Evolutionary conservation across 2,797 vertebrate species (phyloP).

Genomic region (Glyptemys insculpta): DNA sequence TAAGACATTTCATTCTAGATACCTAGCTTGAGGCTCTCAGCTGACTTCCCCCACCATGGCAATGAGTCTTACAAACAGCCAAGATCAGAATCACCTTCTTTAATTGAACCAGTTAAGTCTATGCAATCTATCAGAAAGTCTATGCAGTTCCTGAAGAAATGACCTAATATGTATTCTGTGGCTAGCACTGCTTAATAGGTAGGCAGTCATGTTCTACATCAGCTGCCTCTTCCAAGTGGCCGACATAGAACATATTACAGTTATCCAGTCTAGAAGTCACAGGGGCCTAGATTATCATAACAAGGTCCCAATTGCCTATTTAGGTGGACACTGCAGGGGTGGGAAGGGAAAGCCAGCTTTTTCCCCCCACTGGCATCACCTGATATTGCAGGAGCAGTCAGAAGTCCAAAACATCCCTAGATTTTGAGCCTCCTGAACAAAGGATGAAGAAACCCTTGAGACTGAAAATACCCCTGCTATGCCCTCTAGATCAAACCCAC

Average conservation of each 20-base stretch:
- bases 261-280: background rate
- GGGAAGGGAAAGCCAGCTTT: background rate
- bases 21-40: background rate
- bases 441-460: background rate
- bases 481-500: accelerated
- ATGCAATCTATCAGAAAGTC: background rate
- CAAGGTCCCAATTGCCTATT: background rate
- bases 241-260: background rate
- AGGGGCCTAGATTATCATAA: background rate
- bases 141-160: background rate
- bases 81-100: background rate
- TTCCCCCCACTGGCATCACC: accelerated
- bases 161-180: background rate
- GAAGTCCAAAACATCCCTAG: background rate
- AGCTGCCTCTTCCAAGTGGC: background rate
- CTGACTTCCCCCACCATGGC: background rate
- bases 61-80: background rate
- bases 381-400: background rate
- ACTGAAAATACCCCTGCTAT: background rate
- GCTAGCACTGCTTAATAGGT: background rate
- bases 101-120: background rate
- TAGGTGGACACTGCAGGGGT: background rate
- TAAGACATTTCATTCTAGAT: background rate
- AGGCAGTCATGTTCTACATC: background rate
- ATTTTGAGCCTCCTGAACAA: background rate